phyloP scores from a whole-genome alignment of 2,888 invertebrate genomes.

The Pristionchus exspectatus region DNA sequence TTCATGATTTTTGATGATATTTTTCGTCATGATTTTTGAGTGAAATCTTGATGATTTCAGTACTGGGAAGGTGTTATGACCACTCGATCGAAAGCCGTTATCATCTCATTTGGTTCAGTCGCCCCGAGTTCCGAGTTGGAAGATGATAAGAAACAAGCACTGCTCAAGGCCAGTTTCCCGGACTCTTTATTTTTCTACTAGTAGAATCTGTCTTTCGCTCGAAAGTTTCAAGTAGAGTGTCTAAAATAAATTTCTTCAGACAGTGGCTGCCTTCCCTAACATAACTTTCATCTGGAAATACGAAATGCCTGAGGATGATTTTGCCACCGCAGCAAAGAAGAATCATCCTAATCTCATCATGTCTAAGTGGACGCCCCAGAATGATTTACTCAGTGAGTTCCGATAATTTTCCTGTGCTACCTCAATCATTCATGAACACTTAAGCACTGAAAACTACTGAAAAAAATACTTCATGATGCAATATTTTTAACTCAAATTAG shows the following conservation, averaged over 20 bases:
- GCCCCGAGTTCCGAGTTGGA: background rate
- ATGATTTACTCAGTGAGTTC: conserved; percentile 35
- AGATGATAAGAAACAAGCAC: background rate
- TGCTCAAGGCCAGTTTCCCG: background rate
- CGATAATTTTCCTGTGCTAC: no score
- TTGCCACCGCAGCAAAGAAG: background rate
- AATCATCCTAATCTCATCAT: conserved; percentile 20
- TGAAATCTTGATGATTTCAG: background rate
- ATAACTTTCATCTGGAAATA: conserved; percentile 41
- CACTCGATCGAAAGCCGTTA: background rate
- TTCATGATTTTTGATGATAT: no score
- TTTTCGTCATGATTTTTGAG: background rate
- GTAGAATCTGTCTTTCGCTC: background rate
- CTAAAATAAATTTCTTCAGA: background rate
- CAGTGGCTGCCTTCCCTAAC: background rate
- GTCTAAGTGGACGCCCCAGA: conserved; percentile 32
- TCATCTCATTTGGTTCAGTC: conserved; percentile 15
- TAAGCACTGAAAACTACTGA: no score
- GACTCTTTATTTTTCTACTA: background rate
- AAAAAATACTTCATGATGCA: no score
- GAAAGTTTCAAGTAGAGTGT: no score
- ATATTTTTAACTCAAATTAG: no score
- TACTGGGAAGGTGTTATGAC: conserved; percentile 14
- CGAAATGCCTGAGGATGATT: conserved; percentile 5
- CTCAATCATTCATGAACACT: no score